phyloP scores from a whole-genome alignment of 2,797 vertebrate genomes.

The Rhyacichthys aspro region DNA sequence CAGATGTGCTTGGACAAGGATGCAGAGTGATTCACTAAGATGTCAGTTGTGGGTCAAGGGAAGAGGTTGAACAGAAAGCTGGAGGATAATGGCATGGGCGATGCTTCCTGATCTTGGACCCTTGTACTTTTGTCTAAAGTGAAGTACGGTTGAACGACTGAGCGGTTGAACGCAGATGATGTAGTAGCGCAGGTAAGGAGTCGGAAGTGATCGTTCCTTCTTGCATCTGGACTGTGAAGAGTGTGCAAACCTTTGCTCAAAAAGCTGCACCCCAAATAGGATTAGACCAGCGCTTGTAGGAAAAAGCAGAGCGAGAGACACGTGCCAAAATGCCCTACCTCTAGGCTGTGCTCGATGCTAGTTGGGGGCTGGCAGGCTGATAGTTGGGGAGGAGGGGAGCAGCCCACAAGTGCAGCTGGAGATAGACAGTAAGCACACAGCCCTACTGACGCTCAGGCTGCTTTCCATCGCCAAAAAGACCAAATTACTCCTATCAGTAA shows the following conservation, averaged over 20 bases:
- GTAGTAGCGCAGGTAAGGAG: conserved; percentile 34
- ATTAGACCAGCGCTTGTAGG: conserved; percentile 37
- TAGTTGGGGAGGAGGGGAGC: conserved; percentile 19
- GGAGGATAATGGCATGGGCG: conserved; percentile 1
- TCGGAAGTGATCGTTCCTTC: conserved; percentile 32
- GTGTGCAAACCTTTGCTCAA: conserved; percentile 59
- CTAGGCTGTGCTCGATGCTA: conserved; percentile 43
- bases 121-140: conserved; percentile 10
- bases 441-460: conserved; percentile 50
- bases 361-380: conserved; percentile 46
- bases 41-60: conserved; percentile 32
- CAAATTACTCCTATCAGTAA: conserved; percentile 23
- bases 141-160: conserved; percentile 32
- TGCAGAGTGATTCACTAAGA: conserved; percentile 64
- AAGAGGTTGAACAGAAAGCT: conserved; percentile 16
- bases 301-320: conserved; percentile 31
- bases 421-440: conserved; percentile 40
- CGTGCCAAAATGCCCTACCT: conserved; percentile 64
- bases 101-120: conserved; percentile 9
- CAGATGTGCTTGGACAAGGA: conserved; percentile 51
- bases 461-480: conserved; percentile 41
- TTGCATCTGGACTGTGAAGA: conserved; percentile 48
- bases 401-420: conserved; percentile 29
- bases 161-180: conserved; percentile 46
- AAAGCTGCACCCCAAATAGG: conserved; percentile 63